A percentile compares a stretch with the other conserved stretches of the same genome.
These are phyloP conservation scores for Nibea albiflora DNA, from an alignment of 2,113 vertebrate genomes.

Conservation along the genomic window DNA sequence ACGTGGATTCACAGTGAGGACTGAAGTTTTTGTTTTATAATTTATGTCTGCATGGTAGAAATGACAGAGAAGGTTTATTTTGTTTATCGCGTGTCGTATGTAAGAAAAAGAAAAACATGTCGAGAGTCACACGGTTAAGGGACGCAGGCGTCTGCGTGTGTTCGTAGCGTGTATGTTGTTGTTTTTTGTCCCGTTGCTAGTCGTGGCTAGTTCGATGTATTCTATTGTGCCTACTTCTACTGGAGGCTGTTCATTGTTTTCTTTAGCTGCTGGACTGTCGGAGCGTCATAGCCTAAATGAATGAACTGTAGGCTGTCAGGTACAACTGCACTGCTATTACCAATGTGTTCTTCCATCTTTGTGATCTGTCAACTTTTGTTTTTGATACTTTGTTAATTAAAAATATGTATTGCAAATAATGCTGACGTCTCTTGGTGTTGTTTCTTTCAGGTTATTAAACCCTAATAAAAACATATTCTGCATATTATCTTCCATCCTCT, in stretches of 20 bases:
- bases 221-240: slow-evolving; percentile 43
- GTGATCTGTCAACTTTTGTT: slow-evolving; percentile 64
- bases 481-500: no score
- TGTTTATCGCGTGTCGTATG: neutral
- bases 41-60: slow-evolving; percentile 12
- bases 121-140: slow-evolving; percentile 40
- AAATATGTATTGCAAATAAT: slow-evolving; percentile 34
- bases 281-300: slow-evolving; percentile 8
- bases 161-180: slow-evolving; percentile 61
- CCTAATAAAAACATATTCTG: no score
- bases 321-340: slow-evolving; percentile 42
- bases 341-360: slow-evolving; percentile 47
- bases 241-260: slow-evolving; percentile 1
- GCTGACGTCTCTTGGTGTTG: neutral
- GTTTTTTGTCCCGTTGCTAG: neutral
- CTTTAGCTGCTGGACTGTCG: slow-evolving; percentile 25
- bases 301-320: slow-evolving; percentile 38
- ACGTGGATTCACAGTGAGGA: neutral
- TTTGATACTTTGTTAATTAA: slow-evolving; percentile 83
- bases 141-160: slow-evolving; percentile 82
- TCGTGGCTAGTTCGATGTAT: slow-evolving; percentile 11
- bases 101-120: neutral
- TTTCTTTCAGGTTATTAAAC: no score
- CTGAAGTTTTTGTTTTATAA: slow-evolving; percentile 19
- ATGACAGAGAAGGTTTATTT: neutral